Conservation (phyloP, 2,113 vertebrate species). For the Micromys minutus region DNA sequence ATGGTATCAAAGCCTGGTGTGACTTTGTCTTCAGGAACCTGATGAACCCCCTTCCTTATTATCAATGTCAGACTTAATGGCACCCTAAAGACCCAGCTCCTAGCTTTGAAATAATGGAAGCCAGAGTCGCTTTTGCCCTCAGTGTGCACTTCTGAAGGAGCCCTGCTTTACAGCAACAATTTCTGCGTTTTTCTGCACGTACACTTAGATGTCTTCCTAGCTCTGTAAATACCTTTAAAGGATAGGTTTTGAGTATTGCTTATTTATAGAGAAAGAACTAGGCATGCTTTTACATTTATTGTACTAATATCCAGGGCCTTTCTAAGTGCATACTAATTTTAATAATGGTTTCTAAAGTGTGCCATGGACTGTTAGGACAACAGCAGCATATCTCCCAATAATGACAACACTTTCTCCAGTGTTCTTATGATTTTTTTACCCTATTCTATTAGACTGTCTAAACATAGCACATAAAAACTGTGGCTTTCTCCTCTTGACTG, state of each 20-base stretch:
- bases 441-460: background rate
- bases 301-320: background rate
- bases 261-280: background rate
- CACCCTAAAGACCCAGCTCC: accelerated
- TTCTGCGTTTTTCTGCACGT: background rate
- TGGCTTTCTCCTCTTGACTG: background rate
- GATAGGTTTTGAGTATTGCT: background rate
- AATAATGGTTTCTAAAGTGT: background rate
- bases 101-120: background rate
- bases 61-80: background rate
- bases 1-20: accelerated
- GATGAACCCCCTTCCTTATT: accelerated
- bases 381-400: background rate
- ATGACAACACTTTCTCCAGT: background rate
- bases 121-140: background rate
- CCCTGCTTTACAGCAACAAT: background rate
- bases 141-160: background rate
- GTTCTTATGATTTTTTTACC: background rate
- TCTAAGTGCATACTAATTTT: background rate
- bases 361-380: background rate
- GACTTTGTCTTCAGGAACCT: accelerated
- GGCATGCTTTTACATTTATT: background rate
- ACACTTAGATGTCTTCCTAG: background rate
- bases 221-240: background rate
- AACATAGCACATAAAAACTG: background rate